These are phyloP conservation scores for Turnix velox DNA, from an alignment of 2,113 vertebrate species.

Conservation along the genomic window DNA sequence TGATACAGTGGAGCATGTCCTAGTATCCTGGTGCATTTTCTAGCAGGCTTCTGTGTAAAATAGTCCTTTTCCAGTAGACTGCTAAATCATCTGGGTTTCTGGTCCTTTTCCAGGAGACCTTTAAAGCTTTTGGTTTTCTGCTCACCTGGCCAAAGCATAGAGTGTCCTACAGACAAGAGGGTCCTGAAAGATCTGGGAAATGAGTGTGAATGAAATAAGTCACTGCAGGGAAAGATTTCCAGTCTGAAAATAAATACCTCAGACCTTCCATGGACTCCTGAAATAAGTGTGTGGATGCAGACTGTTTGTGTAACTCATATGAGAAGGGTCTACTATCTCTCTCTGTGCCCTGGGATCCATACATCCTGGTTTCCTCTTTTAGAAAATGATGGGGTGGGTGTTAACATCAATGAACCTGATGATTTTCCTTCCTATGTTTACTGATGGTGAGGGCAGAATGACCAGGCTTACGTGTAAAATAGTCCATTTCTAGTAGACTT, in stretches of 20 bases:
- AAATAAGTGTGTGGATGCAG: conserved; percentile 38
- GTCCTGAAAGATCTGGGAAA: neutral
- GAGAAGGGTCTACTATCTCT: neutral
- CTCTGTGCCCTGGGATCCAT: conserved; percentile 33
- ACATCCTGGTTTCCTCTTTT: conserved; percentile 8
- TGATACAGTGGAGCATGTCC: rapidly evolving
- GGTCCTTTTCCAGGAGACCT: too few species aligned
- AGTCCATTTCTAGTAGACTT: neutral
- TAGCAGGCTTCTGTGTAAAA: neutral
- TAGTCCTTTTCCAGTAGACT: neutral
- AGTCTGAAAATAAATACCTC: conserved; percentile 22
- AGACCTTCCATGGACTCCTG: conserved; percentile 18
- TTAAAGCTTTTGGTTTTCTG: too few species aligned
- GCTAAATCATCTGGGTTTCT: neutral
- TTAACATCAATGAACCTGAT: neutral
- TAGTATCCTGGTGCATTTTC: neutral
- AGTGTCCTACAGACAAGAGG: neutral
- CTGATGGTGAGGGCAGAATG: neutral
- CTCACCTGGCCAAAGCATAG: neutral
- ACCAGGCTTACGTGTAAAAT: neutral
- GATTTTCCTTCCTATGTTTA: neutral
- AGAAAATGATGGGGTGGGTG: neutral
- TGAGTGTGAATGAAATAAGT: neutral
- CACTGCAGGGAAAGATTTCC: conserved; percentile 16
- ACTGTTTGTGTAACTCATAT: conserved; percentile 17